Conservation (phyloP, 2,113 vertebrate species). For the Spea multiplicata region DNA sequence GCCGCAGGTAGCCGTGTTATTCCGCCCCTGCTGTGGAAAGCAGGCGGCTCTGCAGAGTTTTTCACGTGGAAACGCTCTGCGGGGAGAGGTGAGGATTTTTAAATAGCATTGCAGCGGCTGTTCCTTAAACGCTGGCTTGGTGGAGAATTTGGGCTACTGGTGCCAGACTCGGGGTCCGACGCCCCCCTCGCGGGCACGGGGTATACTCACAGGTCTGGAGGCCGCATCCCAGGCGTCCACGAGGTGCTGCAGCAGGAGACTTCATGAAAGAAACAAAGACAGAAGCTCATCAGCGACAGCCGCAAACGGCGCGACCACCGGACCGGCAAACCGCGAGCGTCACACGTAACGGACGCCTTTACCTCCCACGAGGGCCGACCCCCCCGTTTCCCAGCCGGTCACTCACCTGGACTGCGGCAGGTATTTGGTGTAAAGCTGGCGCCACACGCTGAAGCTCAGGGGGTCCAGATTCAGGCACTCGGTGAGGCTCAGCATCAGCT, state of each 20-base stretch:
- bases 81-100: too few species aligned
- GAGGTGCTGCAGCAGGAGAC: slow-evolving; percentile 84
- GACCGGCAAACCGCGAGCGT: background rate
- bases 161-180: too few species aligned
- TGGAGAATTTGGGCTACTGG: too few species aligned
- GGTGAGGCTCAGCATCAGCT: slow-evolving; percentile 85
- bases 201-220: slow-evolving; percentile 74
- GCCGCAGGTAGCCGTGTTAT: too few species aligned
- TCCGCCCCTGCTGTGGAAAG: too few species aligned
- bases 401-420: slow-evolving; percentile 86
- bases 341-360: background rate
- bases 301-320: background rate
- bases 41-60: too few species aligned
- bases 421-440: slow-evolving; percentile 91
- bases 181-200: too few species aligned
- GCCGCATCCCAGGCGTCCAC: slow-evolving; percentile 74
- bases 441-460: slow-evolving; percentile 85
- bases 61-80: too few species aligned
- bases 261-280: slow-evolving; percentile 47
- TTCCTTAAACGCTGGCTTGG: too few species aligned
- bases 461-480: slow-evolving; percentile 85
- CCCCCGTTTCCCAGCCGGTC: too few species aligned
- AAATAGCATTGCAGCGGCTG: too few species aligned
- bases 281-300: background rate
- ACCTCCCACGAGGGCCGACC: background rate